Evolutionary conservation across 2,113 vertebrate species (phyloP).

Genomic region (Nothocercus nigrocapillus): DNA sequence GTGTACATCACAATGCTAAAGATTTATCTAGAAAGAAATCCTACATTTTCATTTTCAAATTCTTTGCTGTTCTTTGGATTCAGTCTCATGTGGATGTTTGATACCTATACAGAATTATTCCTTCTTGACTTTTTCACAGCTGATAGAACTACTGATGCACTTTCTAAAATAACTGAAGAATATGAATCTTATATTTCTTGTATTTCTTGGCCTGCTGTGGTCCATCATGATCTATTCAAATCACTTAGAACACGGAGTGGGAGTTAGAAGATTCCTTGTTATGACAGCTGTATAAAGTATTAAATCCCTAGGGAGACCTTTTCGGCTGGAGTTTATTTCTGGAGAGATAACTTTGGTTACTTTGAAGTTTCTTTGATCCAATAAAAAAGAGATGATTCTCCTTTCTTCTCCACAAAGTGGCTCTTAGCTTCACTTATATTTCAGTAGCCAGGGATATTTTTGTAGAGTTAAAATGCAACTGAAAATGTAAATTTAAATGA

Average conservation of each 20-base stretch:
- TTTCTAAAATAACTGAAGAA: neutral
- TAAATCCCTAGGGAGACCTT: neutral
- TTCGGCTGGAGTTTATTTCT: neutral
- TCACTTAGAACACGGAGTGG: neutral
- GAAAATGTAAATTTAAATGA: neutral
- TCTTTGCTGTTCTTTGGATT: neutral
- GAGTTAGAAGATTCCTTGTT: neutral
- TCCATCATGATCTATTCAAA: no score
- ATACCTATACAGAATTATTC: neutral
- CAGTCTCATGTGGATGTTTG: neutral
- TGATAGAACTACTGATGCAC: neutral
- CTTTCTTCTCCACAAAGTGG: neutral
- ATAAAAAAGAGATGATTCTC: neutral
- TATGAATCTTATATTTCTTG: neutral
- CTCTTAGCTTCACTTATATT: neutral
- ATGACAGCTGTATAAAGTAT: neutral
- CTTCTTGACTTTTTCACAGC: neutral
- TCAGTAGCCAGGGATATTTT: neutral
- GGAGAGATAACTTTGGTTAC: neutral
- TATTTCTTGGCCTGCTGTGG: neutral
- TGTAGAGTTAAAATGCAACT: neutral
- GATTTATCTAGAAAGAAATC: neutral
- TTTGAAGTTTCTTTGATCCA: neutral
- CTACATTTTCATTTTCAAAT: neutral
- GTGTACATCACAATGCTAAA: neutral